Conservation (phyloP, 1,140 invertebrate species). For the Neotoxoptera formosana region DNA sequence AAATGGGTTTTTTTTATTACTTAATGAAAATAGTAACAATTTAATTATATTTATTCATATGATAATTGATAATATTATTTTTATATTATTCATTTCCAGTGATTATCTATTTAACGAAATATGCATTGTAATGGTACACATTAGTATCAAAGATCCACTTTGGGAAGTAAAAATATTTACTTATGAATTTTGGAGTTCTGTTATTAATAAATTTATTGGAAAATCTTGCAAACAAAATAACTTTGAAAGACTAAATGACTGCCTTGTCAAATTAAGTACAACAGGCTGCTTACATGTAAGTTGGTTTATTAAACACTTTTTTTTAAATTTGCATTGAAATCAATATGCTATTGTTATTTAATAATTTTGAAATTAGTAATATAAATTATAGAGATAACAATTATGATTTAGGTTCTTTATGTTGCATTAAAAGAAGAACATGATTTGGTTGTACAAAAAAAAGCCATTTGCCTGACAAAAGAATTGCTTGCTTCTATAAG, state of each 20-base stretch:
- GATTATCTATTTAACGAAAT: conserved; percentile 16
- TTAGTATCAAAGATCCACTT: conserved; percentile 43
- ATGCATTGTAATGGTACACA: conserved; percentile 45
- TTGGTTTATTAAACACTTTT: not conserved
- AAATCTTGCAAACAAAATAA: not conserved
- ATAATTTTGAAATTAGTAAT: not conserved
- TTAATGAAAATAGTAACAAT: too few relatives aligned
- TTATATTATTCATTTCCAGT: not conserved
- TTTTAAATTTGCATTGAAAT: not conserved
- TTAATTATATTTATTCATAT: not conserved
- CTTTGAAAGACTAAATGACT: not conserved
- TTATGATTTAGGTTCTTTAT: conserved; percentile 17
- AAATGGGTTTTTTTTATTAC: too few relatives aligned
- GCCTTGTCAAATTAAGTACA: not conserved
- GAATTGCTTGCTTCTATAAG: not conserved
- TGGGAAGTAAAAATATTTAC: conserved; percentile 56
- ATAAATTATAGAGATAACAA: not conserved
- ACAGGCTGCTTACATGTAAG: conserved; percentile 41
- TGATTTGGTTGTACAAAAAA: conserved; percentile 53
- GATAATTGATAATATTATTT: not conserved
- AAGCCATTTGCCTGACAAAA: not conserved
- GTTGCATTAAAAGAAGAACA: conserved; percentile 41
- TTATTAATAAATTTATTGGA: not conserved
- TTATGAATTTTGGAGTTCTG: conserved; percentile 44
- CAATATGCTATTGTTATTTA: not conserved